Evolutionary conservation across 1,140 invertebrate species (phyloP), one percentile per base, ranked within the genome.

Genomic region (Drosophila pseudoananassae): DNA sequence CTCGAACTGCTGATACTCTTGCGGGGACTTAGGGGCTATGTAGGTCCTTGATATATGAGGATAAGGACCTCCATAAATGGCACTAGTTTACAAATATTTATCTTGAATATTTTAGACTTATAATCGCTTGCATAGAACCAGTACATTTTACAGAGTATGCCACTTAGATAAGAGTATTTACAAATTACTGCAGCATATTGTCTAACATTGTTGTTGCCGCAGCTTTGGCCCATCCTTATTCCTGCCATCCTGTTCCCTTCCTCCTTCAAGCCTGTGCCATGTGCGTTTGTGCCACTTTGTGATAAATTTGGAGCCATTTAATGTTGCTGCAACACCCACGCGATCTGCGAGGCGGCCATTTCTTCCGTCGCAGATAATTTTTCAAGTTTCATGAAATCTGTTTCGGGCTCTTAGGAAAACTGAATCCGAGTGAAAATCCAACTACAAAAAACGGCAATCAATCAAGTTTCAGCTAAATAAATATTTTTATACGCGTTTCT

Each of bases 311-410:
- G 38, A 23, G 45, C 43, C 60, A 82, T 82, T 85, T 75, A 75
- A 87, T 85, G 82, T 51, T 65, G 78, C 69, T 63, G 76, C 72
- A 64, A 85, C 81, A 84, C 76, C 82, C 82, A 85, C 56, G 65
- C 61, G 78, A 87, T 87, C 69, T 70, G 59, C 56, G 27, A 25
- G 49, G 36, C 57, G 38, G 49, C 52, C 53, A 23, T 51, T 38
- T 56, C 55, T 40, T 56, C 40, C 40, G 45, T 51, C 12, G 25
- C n/a, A 65, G 47, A 84, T 79, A 61, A 79, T 84, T 76, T 84
- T 84, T 84, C 80, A 83, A 76, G 65, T 56, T 33, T 36, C 60
- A 82, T 61, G 31, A 49, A 59, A 65, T 65, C 61, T 20, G 57
- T 40, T 47, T 38, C 29, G 23, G 23, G 43, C 31, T 50, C 31